Conservation (phyloP, 2,797 vertebrate genomes). For the Phrynocephalus forsythii region DNA sequence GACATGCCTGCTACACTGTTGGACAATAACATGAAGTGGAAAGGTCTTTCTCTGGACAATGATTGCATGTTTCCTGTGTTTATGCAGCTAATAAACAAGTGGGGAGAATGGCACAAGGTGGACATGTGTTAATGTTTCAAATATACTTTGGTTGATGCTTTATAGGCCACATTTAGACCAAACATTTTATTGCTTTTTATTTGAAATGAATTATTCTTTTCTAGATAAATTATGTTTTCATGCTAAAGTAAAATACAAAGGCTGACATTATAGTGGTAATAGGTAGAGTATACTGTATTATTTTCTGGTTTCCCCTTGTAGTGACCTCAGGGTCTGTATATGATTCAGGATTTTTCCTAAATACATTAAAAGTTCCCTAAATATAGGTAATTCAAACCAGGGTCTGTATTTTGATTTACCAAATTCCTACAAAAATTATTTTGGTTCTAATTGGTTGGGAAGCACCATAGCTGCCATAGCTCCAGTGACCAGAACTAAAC, state of each 20-base stretch:
- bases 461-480: too few species aligned
- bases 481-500: background rate
- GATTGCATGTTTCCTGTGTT: background rate
- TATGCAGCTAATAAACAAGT: conserved; percentile 26
- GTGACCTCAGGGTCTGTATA: background rate
- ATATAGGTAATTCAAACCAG: background rate
- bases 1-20: background rate
- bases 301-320: background rate
- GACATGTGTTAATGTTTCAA: background rate
- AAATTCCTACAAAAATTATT: background rate
- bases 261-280: background rate
- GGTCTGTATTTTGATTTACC: background rate
- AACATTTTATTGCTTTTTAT: background rate
- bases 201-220: background rate
- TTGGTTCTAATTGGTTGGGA: background rate
- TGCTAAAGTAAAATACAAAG: too few species aligned
- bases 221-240: too few species aligned
- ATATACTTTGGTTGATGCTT: background rate
- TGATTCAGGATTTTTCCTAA: background rate
- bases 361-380: background rate
- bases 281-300: background rate
- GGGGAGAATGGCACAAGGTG: background rate
- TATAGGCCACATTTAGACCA: background rate
- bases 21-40: conserved; percentile 46
- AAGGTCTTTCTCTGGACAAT: conserved; percentile 48